Evolutionary conservation across 1,140 invertebrate genomes (phyloP).

Genomic region (Pentalonia nigronervosa): DNA sequence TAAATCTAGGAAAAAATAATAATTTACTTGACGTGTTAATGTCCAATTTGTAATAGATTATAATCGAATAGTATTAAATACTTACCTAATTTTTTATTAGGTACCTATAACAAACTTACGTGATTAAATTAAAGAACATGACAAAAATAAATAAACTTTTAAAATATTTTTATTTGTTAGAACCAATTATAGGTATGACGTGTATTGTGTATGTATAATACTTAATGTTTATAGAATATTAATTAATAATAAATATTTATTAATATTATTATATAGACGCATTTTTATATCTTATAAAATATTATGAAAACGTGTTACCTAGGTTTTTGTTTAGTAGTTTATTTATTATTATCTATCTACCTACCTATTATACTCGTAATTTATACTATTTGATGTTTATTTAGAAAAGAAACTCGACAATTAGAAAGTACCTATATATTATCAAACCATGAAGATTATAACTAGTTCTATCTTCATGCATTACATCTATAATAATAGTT

Average conservation of each 20-base stretch:
- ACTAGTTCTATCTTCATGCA: too few species aligned
- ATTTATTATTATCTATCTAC: background rate
- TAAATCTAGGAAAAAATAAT: background rate
- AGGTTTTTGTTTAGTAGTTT: background rate
- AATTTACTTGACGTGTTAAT: background rate
- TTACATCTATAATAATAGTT: background rate
- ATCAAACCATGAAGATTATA: background rate
- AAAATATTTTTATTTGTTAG: background rate
- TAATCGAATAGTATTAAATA: background rate
- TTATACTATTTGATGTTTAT: conserved; percentile 1
- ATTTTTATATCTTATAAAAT: background rate
- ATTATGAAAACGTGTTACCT: background rate
- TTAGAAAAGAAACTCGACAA: background rate
- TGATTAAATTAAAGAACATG: background rate
- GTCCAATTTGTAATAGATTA: background rate
- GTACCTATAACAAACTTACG: background rate
- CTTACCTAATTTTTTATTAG: background rate
- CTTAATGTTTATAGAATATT: background rate
- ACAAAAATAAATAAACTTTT: background rate
- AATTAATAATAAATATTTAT: background rate
- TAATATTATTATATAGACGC: background rate
- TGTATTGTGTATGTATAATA: background rate
- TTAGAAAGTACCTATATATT: background rate
- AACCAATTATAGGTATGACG: background rate
- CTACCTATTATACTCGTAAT: background rate